Percentiles rank a stretch among this genome's conserved stretches.
Conservation (phyloP, 2,113 vertebrate genomes). For the Paratilapia polleni region DNA sequence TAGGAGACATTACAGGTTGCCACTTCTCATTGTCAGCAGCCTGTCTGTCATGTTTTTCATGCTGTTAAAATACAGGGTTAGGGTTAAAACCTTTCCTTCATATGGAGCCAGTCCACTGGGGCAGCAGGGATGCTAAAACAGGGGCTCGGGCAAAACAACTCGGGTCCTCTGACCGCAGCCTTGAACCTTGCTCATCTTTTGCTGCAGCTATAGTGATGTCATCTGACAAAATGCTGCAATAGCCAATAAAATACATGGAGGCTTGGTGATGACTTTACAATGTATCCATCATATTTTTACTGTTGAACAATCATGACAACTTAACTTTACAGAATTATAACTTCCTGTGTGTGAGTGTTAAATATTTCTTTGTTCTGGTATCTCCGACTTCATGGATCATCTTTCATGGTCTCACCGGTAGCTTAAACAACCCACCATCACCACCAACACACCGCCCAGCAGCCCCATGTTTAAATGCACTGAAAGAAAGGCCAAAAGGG, state of each 20-base stretch:
- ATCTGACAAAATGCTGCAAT: background rate
- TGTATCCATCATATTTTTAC: background rate
- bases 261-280: background rate
- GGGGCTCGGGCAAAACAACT: background rate
- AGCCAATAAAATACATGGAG: background rate
- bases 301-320: background rate
- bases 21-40: constrained; percentile 1
- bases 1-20: constrained; percentile 24
- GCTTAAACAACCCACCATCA: no score
- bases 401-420: no score
- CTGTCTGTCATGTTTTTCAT: background rate
- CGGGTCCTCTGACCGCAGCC: background rate
- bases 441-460: no score
- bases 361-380: background rate
- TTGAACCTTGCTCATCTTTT: background rate
- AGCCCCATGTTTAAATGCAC: no score
- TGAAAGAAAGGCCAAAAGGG: no score
- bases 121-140: background rate
- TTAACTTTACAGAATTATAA: background rate
- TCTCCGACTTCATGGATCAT: background rate
- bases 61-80: background rate
- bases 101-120: background rate
- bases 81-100: background rate
- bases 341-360: background rate
- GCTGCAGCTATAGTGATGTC: background rate